phyloP scores from a whole-genome alignment of 2,888 invertebrate species.

The Aethes cnicana region DNA sequence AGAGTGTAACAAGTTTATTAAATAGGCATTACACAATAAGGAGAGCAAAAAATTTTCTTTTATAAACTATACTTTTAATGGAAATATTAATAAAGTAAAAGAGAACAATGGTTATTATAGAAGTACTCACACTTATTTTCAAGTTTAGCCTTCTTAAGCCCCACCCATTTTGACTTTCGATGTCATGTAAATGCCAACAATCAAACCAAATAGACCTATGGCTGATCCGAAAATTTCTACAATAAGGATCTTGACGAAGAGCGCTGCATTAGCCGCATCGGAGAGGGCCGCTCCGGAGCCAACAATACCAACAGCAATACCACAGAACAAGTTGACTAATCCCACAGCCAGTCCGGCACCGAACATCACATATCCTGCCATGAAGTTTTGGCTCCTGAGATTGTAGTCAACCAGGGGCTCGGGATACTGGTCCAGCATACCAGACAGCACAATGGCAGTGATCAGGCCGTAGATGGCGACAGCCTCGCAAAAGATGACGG shows the following conservation, averaged over 20 bases:
- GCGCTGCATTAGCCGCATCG: constrained; percentile 97
- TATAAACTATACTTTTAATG: no score
- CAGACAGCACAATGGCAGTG: constrained; percentile 97
- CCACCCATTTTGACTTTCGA: constrained; percentile 90
- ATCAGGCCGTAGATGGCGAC: constrained; percentile 99
- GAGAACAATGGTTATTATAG: constrained; percentile 26
- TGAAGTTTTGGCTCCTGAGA: constrained; percentile 86
- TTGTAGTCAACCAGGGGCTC: constrained; percentile 60
- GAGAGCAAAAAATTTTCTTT: neutral
- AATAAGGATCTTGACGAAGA: constrained; percentile 99
- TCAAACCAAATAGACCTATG: constrained; percentile 98
- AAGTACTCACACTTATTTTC: constrained; percentile 72
- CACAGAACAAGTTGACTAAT: constrained; percentile 97
- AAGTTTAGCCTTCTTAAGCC: constrained; percentile 61
- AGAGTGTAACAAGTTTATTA: constrained; percentile 27
- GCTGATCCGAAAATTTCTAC: constrained; percentile 99
- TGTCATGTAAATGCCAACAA: constrained; percentile 98
- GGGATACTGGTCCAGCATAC: constrained; percentile 86
- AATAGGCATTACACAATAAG: constrained; percentile 17
- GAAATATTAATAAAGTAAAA: no score
- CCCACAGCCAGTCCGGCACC: constrained; percentile 98
- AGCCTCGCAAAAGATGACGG: constrained; percentile 99
- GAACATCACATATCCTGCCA: constrained; percentile 96
- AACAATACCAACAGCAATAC: constrained; percentile 97
- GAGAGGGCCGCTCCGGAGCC: constrained; percentile 98